These are phyloP conservation scores for Todiramphus chloris DNA, from an alignment of 2,113 vertebrate genomes.

Conservation along the genomic window DNA sequence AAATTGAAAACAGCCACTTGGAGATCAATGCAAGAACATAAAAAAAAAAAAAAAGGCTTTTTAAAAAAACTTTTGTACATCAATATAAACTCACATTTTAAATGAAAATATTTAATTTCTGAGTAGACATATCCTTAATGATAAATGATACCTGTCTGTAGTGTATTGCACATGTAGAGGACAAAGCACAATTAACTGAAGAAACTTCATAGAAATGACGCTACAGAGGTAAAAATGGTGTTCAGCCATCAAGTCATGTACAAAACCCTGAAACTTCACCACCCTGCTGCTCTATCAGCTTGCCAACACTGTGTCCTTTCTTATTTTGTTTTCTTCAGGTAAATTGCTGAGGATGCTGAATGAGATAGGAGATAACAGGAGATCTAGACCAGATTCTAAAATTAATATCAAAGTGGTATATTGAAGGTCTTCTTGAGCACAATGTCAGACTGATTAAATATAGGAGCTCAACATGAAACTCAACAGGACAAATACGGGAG, in stretches of 20 bases:
- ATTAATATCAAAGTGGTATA: not conserved
- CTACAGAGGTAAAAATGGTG: not conserved
- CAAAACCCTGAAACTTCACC: not conserved
- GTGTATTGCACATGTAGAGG: not conserved
- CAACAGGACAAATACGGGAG: not conserved
- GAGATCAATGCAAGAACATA: not conserved
- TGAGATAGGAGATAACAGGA: not conserved
- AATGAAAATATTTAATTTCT: not conserved
- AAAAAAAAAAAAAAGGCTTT: not conserved
- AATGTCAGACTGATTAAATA: not conserved
- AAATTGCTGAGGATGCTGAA: not conserved
- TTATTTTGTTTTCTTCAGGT: not conserved
- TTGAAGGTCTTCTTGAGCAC: not conserved
- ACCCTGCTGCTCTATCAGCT: not conserved
- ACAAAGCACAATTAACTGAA: not conserved
- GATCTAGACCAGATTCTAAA: not conserved
- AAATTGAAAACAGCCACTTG: conserved; percentile 3
- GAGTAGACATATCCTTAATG: not conserved
- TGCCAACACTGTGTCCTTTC: not conserved
- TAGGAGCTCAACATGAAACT: not conserved
- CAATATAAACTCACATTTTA: not conserved
- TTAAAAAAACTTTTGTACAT: not conserved
- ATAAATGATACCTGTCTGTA: not conserved
- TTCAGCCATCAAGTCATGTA: not conserved
- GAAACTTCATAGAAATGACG: not conserved